These are phyloP conservation scores for Pitangus sulphuratus DNA, from an alignment of 2,797 vertebrate species.

Conservation along the genomic window DNA sequence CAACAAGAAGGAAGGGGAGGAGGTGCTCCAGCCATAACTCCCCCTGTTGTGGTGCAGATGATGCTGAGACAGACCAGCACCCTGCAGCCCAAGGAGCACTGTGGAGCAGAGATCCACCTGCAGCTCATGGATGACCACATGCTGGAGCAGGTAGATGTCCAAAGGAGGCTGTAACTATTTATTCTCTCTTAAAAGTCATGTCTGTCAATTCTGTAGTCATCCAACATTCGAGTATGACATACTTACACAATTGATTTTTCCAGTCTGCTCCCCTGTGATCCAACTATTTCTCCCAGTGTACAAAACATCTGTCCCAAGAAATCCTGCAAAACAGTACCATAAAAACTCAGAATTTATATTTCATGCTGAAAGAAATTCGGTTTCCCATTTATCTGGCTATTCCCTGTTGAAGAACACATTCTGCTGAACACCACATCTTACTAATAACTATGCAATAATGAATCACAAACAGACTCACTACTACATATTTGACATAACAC, in stretches of 20 bases:
- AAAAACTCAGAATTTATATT: not conserved
- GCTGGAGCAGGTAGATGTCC: not conserved
- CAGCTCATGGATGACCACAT: not conserved
- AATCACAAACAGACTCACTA: not conserved
- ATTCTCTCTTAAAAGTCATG: not conserved
- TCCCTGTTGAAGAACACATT: not conserved
- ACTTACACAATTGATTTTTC: conserved; percentile 94
- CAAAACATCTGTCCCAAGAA: conserved; percentile 97
- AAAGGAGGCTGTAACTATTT: not conserved
- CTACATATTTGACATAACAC: not conserved
- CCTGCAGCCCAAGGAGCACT: not conserved
- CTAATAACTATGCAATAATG: not conserved
- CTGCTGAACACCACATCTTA: not conserved
- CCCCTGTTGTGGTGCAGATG: not conserved
- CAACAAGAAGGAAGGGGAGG: not conserved
- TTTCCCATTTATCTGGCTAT: not conserved
- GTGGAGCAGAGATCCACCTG: not conserved
- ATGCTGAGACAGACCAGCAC: not conserved
- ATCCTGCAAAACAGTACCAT: conserved; percentile 82
- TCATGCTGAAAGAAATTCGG: not conserved
- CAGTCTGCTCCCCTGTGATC: conserved; percentile 91
- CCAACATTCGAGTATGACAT: not conserved
- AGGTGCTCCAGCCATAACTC: not conserved
- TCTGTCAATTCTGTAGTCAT: not conserved
- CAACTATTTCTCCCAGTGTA: conserved; percentile 94